Evolutionary conservation across 1,140 invertebrate species (phyloP), one percentile per base, ranked within the genome.

Genomic region (Temnothorax curvispinosus): DNA sequence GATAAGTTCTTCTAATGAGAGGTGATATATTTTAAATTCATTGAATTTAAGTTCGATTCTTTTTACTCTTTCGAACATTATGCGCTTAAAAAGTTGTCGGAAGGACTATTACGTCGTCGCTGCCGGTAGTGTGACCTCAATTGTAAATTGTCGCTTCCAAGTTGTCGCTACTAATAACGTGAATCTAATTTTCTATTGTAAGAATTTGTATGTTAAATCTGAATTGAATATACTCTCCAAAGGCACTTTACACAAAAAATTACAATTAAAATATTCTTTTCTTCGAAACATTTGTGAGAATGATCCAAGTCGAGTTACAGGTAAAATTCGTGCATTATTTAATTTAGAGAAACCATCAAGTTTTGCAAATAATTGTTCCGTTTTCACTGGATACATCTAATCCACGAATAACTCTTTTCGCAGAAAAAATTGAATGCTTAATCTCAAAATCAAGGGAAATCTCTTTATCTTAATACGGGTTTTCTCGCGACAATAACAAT

Each of bases 11-110:
- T 60, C 74, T 76, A 76, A 76, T 76, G 74, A 76, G 54, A 76
- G 35, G 38, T 76, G 74, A 76, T 76, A 76, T 76, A 76, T 76
- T 76, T 76, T 76, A 60, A 58, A 76, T 76, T 76, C 54, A 76
- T 76, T 76, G 74, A 76, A 60, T 60, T 76, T 27, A 76, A 76
- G 32, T 76, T 38, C 21, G 54, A 60, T 76, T 76, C 54, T 58
- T 76, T 76, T 76, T 76, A 69, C 15, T 76, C 54, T 76, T 60
- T 52, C 69, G 15, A 50, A 72, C 54, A 76, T 76, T 76, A 60
- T 58, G 60, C 13, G 74, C 54, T 60, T 58, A 76, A 76, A 76
- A 76, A 58, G 54, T 75, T 75, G 11, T 15, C n/a, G n/a, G 13
- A 44, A 18, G 54, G 3, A 44, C 32, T 75, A 60, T 75, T 76